phyloP scores from a whole-genome alignment of 2,797 vertebrate species.

The Sparus aurata region DNA sequence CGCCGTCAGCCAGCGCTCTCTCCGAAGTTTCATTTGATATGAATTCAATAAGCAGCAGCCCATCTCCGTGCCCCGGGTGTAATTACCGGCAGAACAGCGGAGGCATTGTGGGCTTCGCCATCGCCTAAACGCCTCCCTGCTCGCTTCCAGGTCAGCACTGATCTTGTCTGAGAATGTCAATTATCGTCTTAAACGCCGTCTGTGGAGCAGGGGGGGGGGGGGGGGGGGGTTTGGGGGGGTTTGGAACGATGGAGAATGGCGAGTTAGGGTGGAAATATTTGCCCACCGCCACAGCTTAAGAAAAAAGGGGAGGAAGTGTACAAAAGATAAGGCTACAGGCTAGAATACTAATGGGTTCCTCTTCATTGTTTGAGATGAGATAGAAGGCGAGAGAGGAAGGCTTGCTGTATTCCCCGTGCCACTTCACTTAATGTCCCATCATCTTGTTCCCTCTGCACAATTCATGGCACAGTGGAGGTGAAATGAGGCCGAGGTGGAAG shows the following conservation, averaged over 20 bases:
- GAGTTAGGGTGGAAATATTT: slow-evolving; percentile 66
- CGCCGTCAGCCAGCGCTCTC: slow-evolving; percentile 48
- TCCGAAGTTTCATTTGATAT: slow-evolving; percentile 82
- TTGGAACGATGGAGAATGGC: slow-evolving; percentile 52
- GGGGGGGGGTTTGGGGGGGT: neutral
- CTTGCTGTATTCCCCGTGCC: slow-evolving; percentile 6
- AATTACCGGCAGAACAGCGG: slow-evolving; percentile 84
- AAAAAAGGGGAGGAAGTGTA: slow-evolving; percentile 43
- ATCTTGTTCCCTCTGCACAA: slow-evolving; percentile 13
- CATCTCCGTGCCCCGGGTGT: slow-evolving; percentile 78
- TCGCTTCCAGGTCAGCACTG: slow-evolving; percentile 80
- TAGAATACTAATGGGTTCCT: slow-evolving; percentile 63
- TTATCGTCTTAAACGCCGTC: slow-evolving; percentile 78
- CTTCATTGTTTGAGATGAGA: slow-evolving; percentile 47
- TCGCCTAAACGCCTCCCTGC: slow-evolving; percentile 75
- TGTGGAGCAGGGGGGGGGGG: slow-evolving; percentile 47
- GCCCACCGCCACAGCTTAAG: slow-evolving; percentile 41
- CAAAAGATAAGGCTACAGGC: slow-evolving; percentile 36
- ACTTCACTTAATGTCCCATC: slow-evolving; percentile 26
- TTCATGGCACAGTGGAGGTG: neutral
- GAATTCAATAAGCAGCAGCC: slow-evolving; percentile 82
- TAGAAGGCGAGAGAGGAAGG: slow-evolving; percentile 16
- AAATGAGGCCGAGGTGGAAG: neutral
- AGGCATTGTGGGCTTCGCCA: slow-evolving; percentile 73
- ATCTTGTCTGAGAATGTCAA: slow-evolving; percentile 87